Conservation (phyloP, 2,113 vertebrate species). For the Mirza zaza region DNA sequence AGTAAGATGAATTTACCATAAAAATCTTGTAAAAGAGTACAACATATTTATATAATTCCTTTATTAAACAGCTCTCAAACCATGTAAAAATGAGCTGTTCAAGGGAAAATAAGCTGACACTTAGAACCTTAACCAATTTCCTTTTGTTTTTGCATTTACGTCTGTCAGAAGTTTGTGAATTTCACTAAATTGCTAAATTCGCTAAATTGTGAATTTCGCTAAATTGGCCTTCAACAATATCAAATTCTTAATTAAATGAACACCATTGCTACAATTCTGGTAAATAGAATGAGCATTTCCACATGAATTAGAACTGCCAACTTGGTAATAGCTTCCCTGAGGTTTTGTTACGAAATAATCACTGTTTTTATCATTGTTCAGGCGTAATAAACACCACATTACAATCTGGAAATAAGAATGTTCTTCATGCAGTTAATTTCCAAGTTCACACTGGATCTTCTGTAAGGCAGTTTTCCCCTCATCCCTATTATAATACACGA, state of each 20-base stretch:
- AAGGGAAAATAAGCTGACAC: not conserved
- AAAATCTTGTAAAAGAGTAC: not conserved
- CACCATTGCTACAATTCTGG: not conserved
- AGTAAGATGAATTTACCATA: not conserved
- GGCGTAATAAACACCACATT: not conserved
- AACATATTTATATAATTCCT: not conserved
- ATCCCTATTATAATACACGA: not conserved
- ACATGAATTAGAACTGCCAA: conserved; percentile 25
- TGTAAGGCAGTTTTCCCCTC: no score
- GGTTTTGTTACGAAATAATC: conserved; percentile 10
- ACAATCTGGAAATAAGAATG: not conserved
- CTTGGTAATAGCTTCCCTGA: conserved; percentile 26
- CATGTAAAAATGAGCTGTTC: not conserved
- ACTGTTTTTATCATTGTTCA: not conserved
- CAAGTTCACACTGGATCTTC: not conserved
- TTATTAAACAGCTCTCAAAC: not conserved
- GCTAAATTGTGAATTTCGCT: not conserved
- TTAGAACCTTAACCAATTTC: not conserved
- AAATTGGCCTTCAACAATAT: not conserved
- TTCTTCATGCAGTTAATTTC: not conserved
- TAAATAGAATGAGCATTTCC: conserved; percentile 34
- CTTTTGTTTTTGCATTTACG: not conserved
- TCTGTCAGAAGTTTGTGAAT: not conserved
- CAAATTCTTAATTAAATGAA: conserved; percentile 37
- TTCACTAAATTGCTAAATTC: not conserved